Conservation (phyloP, 2,797 vertebrate species). For the Acipenser transmontanus region DNA sequence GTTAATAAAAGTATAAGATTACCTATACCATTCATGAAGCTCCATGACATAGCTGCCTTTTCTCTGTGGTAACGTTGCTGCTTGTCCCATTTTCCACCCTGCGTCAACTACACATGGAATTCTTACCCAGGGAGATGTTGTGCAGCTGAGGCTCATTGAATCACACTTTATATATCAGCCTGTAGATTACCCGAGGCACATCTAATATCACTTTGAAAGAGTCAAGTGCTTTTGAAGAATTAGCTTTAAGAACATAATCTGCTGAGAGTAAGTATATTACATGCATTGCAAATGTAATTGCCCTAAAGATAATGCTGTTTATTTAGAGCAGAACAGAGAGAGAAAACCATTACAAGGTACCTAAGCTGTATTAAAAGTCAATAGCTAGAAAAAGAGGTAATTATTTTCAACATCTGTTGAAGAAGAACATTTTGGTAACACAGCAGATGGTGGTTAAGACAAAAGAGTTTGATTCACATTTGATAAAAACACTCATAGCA, state of each 20-base stretch:
- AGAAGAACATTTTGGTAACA: too few species aligned
- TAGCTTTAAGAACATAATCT: conserved; percentile 39
- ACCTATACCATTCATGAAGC: conserved; percentile 62
- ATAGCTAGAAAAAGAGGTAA: too few species aligned
- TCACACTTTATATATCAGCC: conserved; percentile 31
- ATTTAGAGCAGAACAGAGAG: conserved; percentile 4
- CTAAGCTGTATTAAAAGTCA: too few species aligned
- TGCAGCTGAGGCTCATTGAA: conserved; percentile 20
- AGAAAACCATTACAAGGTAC: too few species aligned
- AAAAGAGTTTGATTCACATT: too few species aligned
- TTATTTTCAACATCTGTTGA: too few species aligned
- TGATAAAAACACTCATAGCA: too few species aligned
- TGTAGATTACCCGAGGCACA: conserved; percentile 39
- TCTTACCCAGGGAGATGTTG: conserved; percentile 8
- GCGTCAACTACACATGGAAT: too few species aligned
- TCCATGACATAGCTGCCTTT: conserved; percentile 50
- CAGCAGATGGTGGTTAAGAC: too few species aligned
- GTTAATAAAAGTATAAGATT: conserved; percentile 26
- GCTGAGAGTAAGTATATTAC: conserved; percentile 11
- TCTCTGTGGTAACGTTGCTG: conserved; percentile 42
- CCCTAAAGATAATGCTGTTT: conserved; percentile 14
- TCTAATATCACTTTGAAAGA: conserved; percentile 35
- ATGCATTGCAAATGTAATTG: conserved; percentile 37
- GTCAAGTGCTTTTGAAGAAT: conserved; percentile 40
- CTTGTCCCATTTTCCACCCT: conserved; percentile 49